phyloP scores from a whole-genome alignment of 2,113 vertebrate species.

The Archilochus colubris region DNA sequence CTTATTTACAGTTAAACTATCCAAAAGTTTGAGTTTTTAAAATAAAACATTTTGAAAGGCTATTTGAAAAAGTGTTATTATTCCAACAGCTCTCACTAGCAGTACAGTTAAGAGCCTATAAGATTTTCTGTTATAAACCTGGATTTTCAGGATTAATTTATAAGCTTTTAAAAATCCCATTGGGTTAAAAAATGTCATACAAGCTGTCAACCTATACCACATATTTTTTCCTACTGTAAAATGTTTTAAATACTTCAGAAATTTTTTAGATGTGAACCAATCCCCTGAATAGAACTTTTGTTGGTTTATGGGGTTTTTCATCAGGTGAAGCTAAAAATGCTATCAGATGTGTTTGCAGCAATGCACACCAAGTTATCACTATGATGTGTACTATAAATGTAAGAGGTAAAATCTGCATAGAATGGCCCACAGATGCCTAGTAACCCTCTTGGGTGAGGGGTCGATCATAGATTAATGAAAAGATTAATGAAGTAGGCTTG shows the following conservation, averaged over 20 bases:
- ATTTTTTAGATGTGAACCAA: not conserved
- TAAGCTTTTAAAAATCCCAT: conserved; percentile 58
- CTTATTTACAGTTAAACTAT: not conserved
- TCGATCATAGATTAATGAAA: conserved; percentile 45
- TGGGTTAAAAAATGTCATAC: conserved; percentile 56
- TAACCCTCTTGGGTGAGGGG: not conserved
- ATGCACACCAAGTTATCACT: not conserved
- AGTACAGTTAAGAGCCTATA: conserved; percentile 10
- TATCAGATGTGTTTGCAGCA: not conserved
- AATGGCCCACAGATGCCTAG: not conserved
- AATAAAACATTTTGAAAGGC: conserved; percentile 13
- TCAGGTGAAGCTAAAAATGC: not conserved
- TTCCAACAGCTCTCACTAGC: not conserved
- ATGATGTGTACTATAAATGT: not conserved
- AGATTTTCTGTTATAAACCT: conserved; percentile 46
- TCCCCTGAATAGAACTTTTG: not conserved
- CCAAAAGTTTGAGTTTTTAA: conserved; percentile 7
- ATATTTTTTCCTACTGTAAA: not conserved
- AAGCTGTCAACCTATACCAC: conserved; percentile 43
- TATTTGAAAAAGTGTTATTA: not conserved
- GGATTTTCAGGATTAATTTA: conserved; percentile 64
- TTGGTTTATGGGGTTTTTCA: not conserved
- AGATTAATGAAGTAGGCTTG: conserved; percentile 53
- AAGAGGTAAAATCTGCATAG: not conserved
- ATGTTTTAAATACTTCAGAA: conserved; percentile 27